Evolutionary conservation across 2,113 vertebrate species (phyloP), one percentile per base, ranked within the genome.

Genomic region (Dendrocopos noguchii): DNA sequence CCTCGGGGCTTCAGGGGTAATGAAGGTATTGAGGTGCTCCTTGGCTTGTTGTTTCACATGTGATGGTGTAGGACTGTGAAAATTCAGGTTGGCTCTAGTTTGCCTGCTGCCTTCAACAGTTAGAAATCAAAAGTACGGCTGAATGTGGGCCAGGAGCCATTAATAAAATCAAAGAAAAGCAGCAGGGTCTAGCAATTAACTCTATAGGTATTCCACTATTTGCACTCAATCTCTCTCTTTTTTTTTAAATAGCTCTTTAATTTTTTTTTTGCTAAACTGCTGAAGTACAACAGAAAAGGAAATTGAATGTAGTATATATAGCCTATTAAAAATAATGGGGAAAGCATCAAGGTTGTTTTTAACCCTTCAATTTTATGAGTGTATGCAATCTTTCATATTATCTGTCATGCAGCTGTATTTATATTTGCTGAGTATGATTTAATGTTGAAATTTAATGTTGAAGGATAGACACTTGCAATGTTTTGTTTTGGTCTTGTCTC

Each of bases 31-130:
- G 21, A 24, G 36, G 9, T 21, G 20, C 9, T 46, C 12, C 63
- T 28, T 4, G 33, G 8, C 15, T 8, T 3, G 34, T 24, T 6
- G 66, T 39, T 60, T 25, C 34, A 2, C 0, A 3, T 27, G 27
- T 7, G 65, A 15, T 19, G 20, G 13, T 4, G 39, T 1, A 4
- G 34, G 33, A 7, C 68, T 5, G 8, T 4, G 39, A 10, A 6
- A 44, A 27, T 7, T 9, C 27, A 2, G n/a, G 24, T 2, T 3
- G 5, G 22, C 29, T 57, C 6, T 25, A 0, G 3, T 3, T 28
- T 2, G 7, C 19, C 29, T 21, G 2, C 27, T 22, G 22, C 11
- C 11, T 33, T 39, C 14, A 46, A 10, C 21, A 55, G 25, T 16
- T 27, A 22, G 31, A 72, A 78, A 52, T 7, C 7, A 28, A 33